These are phyloP conservation scores for Cacatua alba DNA, from an alignment of 2,113 vertebrate species.

Conservation along the genomic window DNA sequence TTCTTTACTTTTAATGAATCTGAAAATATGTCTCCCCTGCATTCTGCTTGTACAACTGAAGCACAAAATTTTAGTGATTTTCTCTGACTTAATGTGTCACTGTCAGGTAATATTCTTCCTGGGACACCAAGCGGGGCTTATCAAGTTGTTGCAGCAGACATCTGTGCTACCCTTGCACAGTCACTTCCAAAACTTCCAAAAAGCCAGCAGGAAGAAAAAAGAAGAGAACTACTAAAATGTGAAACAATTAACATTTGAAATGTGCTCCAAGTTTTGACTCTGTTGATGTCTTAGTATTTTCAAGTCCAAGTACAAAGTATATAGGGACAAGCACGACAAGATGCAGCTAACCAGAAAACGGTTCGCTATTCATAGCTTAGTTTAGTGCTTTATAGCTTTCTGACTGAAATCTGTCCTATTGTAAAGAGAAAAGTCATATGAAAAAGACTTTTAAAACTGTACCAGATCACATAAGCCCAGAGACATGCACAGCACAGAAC, in stretches of 20 bases:
- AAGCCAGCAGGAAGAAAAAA: background rate
- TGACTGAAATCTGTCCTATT: background rate
- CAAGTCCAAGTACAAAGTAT: background rate
- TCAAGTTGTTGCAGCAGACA: background rate
- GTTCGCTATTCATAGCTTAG: slow-evolving; percentile 2
- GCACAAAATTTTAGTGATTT: background rate
- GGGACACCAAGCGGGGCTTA: background rate
- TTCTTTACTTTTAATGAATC: background rate
- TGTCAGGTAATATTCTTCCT: background rate
- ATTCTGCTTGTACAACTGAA: background rate
- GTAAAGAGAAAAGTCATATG: background rate
- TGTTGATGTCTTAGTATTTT: background rate
- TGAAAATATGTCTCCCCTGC: background rate
- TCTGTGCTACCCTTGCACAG: background rate
- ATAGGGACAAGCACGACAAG: background rate
- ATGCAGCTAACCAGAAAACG: background rate
- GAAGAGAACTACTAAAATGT: background rate
- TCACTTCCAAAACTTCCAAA: background rate
- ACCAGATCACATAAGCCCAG: background rate
- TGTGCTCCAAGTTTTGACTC: slow-evolving; percentile 22
- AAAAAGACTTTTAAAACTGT: background rate
- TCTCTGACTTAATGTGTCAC: background rate
- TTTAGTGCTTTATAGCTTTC: background rate
- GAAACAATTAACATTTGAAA: background rate
- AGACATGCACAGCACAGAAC: background rate